Evolutionary conservation across 1,140 invertebrate species (phyloP).

Genomic region (Drosophila subobscura): DNA sequence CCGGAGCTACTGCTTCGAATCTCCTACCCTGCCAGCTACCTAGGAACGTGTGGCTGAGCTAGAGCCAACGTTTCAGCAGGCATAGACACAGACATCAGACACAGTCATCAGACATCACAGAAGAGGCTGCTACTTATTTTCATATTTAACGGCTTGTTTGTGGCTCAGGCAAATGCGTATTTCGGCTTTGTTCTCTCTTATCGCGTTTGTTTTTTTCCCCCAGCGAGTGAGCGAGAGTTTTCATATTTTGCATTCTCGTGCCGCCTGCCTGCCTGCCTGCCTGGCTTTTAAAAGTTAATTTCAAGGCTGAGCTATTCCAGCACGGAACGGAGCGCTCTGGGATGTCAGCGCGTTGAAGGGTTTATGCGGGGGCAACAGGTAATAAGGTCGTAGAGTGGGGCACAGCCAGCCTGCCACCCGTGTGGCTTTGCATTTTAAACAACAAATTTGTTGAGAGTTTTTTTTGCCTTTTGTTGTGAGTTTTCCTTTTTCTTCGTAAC

Average conservation of each 20-base stretch:
- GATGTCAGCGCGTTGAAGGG: constrained; percentile 53
- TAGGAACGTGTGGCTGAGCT: too few relatives aligned
- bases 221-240: constrained; percentile 12
- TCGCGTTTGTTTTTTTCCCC: constrained; percentile 12
- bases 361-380: constrained; percentile 57
- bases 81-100: too few relatives aligned
- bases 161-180: constrained; percentile 42
- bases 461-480: constrained; percentile 25
- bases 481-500: constrained; percentile 5
- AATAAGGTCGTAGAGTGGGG: constrained; percentile 31
- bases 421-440: constrained; percentile 73
- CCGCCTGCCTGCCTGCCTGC: background rate
- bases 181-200: constrained; percentile 36
- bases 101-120: constrained; percentile 13
- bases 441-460: constrained; percentile 51
- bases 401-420: constrained; percentile 3
- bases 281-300: constrained; percentile 70
- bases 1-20: too few relatives aligned
- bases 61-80: too few relatives aligned
- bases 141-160: constrained; percentile 68
- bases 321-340: too few relatives aligned
- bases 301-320: constrained; percentile 75
- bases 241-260: constrained; percentile 55
- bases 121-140: constrained; percentile 45
- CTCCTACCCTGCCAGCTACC: too few relatives aligned